A percentile compares a stretch with the other conserved stretches of the same genome.
Conservation (phyloP, 1,140 invertebrate genomes). For the Pteromalus puparum region DNA sequence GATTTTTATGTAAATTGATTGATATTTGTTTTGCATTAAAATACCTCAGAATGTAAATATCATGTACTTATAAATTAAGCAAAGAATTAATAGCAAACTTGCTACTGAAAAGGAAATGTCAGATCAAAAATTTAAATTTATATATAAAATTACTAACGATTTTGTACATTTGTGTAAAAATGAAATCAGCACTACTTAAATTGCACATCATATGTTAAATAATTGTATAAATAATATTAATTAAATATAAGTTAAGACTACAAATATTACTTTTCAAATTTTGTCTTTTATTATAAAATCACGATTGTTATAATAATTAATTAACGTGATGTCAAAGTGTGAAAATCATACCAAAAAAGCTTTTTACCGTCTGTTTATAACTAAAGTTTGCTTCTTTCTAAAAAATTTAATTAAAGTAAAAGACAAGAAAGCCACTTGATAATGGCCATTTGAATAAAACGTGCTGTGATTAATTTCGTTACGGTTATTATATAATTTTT, state of each 20-base stretch:
- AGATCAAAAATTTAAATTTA: constrained; percentile 13
- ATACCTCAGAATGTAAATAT: constrained; percentile 40
- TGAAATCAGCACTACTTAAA: constrained; percentile 6
- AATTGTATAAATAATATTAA: constrained; percentile 10
- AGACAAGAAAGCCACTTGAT: constrained; percentile 33
- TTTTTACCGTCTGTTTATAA: not conserved
- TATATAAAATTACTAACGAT: constrained; percentile 19
- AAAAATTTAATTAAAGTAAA: not conserved
- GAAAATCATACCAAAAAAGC: not conserved
- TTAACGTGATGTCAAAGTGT: not conserved
- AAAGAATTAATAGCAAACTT: not conserved
- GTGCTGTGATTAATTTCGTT: constrained; percentile 52
- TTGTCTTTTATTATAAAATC: not conserved
- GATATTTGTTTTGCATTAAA: constrained; percentile 3
- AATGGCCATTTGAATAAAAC: constrained; percentile 53
- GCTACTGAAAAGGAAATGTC: not conserved
- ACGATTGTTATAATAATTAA: not conserved
- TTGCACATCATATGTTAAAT: not conserved
- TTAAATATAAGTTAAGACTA: not conserved
- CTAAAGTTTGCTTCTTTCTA: constrained; percentile 1
- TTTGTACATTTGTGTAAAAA: constrained; percentile 49
- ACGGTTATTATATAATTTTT: constrained; percentile 42
- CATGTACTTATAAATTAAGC: constrained; percentile 38
- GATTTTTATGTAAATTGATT: not conserved
- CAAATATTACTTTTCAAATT: constrained; percentile 21